Percentiles rank a stretch among this genome's conserved stretches.
These are phyloP conservation scores for Drosophila nigrodunni DNA, from an alignment of 1,140 invertebrate species.

Conservation along the genomic window DNA sequence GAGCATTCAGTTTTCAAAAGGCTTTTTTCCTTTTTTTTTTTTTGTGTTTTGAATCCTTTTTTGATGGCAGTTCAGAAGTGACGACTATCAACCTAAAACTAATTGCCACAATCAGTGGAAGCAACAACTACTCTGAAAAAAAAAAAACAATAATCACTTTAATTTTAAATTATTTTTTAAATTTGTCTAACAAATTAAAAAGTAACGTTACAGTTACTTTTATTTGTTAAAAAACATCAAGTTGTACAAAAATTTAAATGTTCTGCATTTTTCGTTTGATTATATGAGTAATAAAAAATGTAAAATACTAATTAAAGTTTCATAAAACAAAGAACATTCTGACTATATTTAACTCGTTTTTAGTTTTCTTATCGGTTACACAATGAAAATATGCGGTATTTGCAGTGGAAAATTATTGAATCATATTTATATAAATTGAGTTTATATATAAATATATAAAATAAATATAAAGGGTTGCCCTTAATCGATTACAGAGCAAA, in stretches of 20 bases:
- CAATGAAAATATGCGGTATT: not conserved
- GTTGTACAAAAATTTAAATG: no score
- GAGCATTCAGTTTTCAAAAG: constrained; percentile 6
- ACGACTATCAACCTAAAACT: not conserved
- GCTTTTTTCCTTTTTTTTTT: not conserved
- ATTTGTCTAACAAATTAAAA: no score
- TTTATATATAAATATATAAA: not conserved
- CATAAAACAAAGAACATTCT: no score
- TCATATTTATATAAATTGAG: not conserved
- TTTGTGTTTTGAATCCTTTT: not conserved
- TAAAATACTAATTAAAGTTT: no score
- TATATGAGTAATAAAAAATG: no score
- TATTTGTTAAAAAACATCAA: no score
- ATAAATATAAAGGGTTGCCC: constrained; percentile 12
- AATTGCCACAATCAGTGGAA: not conserved
- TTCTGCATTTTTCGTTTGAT: no score
- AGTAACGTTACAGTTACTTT: no score
- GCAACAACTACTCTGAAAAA: no score
- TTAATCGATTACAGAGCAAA: constrained; percentile 32
- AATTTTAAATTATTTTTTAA: no score
- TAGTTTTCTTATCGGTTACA: not conserved
- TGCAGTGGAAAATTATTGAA: not conserved
- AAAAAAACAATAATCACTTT: no score
- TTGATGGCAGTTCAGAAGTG: constrained; percentile 3
- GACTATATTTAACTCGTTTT: not conserved